Conservation (phyloP, 2,797 vertebrate species). For the Sebastes elongatus region DNA sequence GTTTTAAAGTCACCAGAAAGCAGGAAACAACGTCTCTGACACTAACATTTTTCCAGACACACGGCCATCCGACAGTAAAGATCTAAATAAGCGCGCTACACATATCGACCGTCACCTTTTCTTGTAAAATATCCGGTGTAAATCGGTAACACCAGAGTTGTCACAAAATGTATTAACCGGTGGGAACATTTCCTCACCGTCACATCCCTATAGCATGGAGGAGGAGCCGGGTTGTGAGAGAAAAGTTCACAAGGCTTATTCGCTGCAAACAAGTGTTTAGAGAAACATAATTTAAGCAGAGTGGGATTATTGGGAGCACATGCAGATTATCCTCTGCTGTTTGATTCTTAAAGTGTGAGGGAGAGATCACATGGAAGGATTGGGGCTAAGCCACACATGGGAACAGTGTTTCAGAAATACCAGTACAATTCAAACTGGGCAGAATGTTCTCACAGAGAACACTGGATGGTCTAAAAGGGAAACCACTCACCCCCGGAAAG, state of each 20-base stretch:
- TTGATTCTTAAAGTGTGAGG: conserved; percentile 42
- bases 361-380: conserved; percentile 45
- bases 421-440: conserved; percentile 29
- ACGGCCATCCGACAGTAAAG: too few species aligned
- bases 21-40: too few species aligned
- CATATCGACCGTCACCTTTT: too few species aligned
- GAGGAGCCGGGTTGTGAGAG: neutral
- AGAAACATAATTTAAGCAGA: conserved; percentile 46
- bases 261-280: conserved; percentile 50
- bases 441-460: conserved; percentile 37
- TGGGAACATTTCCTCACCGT: too few species aligned
- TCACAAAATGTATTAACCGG: too few species aligned
- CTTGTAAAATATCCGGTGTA: too few species aligned
- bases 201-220: neutral
- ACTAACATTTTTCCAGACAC: too few species aligned
- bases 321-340: conserved; percentile 48
- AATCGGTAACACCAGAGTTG: too few species aligned
- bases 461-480: conserved; percentile 40
- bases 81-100: too few species aligned
- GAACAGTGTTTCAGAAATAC: conserved; percentile 35
- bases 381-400: conserved; percentile 30
- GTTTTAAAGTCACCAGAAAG: too few species aligned
- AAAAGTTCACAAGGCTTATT: conserved; percentile 31
- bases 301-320: conserved; percentile 56
- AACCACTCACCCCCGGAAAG: conserved; percentile 47